A percentile compares a stretch with the other conserved stretches of the same genome.
phyloP scores from a whole-genome alignment of 2,888 invertebrate genomes.

The Molorchus minor region DNA sequence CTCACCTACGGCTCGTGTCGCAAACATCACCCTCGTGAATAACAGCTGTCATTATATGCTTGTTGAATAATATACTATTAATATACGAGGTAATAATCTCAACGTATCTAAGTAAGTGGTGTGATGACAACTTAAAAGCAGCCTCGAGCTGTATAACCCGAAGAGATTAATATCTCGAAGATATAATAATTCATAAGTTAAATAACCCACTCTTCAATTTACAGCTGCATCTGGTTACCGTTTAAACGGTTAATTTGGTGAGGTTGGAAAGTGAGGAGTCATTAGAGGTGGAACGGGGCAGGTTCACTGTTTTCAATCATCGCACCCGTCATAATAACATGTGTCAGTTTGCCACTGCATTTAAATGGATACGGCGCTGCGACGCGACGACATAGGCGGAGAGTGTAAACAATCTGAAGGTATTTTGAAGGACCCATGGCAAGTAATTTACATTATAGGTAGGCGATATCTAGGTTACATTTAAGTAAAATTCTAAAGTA shows the following conservation, averaged over 20 bases:
- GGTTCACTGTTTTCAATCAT: slow-evolving; percentile 43
- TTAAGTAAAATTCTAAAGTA: too few relatives aligned
- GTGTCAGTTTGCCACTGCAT: slow-evolving; percentile 31
- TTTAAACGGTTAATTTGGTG: slow-evolving; percentile 29
- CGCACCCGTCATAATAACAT: slow-evolving; percentile 47
- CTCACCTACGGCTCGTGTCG: too few relatives aligned
- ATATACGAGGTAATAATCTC: slow-evolving; percentile 10
- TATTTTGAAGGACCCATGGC: too few relatives aligned
- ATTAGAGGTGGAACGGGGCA: slow-evolving; percentile 31
- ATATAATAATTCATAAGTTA: slow-evolving; percentile 21
- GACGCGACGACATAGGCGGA: not conserved
- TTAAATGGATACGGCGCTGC: slow-evolving; percentile 14
- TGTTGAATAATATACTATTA: slow-evolving; percentile 1
- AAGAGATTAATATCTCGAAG: slow-evolving; percentile 9
- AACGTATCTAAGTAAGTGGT: slow-evolving; percentile 2
- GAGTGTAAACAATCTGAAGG: too few relatives aligned
- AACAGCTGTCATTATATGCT: too few relatives aligned
- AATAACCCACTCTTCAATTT: slow-evolving; percentile 1
- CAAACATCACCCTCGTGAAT: too few relatives aligned
- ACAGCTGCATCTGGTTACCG: slow-evolving; percentile 11
- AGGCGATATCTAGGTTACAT: too few relatives aligned
- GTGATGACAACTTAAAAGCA: slow-evolving; percentile 10
- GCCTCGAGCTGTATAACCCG: slow-evolving; percentile 7
- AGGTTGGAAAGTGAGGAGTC: slow-evolving; percentile 28
- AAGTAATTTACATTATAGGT: too few relatives aligned